phyloP scores from a whole-genome alignment of 2,113 vertebrate species.

The Melanerpes aurifrons region DNA sequence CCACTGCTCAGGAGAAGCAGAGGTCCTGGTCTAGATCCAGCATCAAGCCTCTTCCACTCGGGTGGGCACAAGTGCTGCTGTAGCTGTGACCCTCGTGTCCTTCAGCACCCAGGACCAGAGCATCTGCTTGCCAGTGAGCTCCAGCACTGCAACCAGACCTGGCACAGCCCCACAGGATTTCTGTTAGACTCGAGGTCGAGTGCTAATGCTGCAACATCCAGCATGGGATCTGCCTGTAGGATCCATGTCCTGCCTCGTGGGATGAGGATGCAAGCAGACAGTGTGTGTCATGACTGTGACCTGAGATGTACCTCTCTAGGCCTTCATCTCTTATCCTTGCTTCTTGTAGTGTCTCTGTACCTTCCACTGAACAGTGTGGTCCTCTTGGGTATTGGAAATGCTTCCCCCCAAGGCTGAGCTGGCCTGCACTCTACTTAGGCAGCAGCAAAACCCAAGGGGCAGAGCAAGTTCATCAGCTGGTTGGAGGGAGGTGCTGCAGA shows the following conservation, averaged over 20 bases:
- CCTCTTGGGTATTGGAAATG: not conserved
- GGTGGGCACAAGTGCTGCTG: not conserved
- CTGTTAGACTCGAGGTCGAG: not conserved
- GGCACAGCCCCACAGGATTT: not conserved
- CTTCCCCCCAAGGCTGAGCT: not conserved
- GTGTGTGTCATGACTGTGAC: not conserved
- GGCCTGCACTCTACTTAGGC: not conserved
- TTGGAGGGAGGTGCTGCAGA: not conserved
- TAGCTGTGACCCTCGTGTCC: not conserved
- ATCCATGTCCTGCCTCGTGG: not conserved
- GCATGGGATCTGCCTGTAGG: not conserved
- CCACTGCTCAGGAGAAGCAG: not conserved
- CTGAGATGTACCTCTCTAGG: not conserved
- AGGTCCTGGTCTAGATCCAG: not conserved
- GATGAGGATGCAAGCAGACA: not conserved
- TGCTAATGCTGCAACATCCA: not conserved
- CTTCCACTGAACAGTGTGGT: not conserved
- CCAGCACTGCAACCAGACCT: not conserved
- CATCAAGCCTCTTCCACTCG: not conserved
- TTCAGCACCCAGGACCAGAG: not conserved
- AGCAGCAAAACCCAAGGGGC: not conserved
- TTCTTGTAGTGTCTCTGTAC: not conserved
- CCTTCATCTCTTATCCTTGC: not conserved
- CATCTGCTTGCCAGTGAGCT: not conserved
- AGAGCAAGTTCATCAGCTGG: not conserved